A percentile compares a stretch with the other conserved stretches of the same genome.
These are phyloP conservation scores for Leptothorax acervorum DNA, from an alignment of 2,888 invertebrate genomes.

Conservation along the genomic window DNA sequence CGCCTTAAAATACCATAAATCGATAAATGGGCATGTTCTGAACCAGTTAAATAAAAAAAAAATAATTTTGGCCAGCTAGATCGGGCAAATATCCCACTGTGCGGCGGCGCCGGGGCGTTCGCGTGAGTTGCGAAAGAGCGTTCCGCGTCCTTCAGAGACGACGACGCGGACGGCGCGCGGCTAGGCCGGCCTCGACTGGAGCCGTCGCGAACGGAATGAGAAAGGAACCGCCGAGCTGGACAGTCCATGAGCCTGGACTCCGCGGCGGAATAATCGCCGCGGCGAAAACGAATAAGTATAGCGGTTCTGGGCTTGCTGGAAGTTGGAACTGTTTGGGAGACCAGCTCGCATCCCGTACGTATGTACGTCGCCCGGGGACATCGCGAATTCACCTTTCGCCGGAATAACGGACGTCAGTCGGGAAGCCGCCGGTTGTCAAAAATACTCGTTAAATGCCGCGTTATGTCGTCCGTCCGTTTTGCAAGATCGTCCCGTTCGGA, in stretches of 20 bases:
- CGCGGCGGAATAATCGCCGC: conserved; percentile 13
- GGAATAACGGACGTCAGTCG: conserved; percentile 31
- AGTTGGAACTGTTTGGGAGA: background rate
- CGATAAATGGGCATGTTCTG: too few relatives aligned
- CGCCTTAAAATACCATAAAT: too few relatives aligned
- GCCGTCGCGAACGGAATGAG: background rate
- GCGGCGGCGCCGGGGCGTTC: background rate
- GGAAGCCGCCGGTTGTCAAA: conserved; percentile 6
- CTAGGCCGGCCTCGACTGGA: too few relatives aligned
- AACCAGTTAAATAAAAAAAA: too few relatives aligned
- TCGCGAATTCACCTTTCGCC: background rate
- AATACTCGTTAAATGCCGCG: background rate
- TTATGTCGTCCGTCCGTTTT: background rate
- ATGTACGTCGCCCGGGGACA: conserved; percentile 14
- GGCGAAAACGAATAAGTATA: conserved; percentile 30
- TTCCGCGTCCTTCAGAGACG: conserved; percentile 17
- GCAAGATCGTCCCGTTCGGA: background rate
- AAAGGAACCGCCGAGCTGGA: background rate
- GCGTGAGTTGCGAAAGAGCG: conserved; percentile 9
- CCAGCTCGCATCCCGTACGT: background rate
- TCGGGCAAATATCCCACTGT: too few relatives aligned
- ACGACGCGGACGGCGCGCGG: background rate
- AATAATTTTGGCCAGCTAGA: too few relatives aligned
- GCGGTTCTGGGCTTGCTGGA: conserved; percentile 36
- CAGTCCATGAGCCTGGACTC: background rate